phyloP scores from a whole-genome alignment of 2,888 invertebrate genomes.

The Anodontia alba region DNA sequence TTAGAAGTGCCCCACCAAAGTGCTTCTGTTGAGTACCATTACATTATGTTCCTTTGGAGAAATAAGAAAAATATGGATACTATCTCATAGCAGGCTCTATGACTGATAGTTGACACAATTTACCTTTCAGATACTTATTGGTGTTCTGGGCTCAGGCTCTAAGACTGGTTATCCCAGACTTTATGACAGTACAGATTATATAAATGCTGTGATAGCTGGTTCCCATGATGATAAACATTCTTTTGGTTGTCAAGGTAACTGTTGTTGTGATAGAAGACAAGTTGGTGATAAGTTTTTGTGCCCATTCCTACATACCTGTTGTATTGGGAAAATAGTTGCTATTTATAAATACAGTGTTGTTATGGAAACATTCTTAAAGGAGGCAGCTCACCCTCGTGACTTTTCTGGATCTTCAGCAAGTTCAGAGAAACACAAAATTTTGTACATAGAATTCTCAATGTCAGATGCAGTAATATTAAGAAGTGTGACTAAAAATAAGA shows the following conservation, averaged over 20 bases:
- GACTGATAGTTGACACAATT: too few relatives aligned
- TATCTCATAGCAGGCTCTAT: too few relatives aligned
- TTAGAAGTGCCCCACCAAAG: too few relatives aligned
- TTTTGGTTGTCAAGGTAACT: slow-evolving; percentile 32
- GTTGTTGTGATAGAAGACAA: slow-evolving; percentile 34
- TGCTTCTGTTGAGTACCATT: too few relatives aligned
- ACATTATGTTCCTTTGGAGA: too few relatives aligned
- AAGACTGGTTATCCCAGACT: slow-evolving; percentile 50
- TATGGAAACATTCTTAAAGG: slow-evolving; percentile 40
- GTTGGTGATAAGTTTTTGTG: slow-evolving; percentile 46
- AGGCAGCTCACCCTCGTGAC: not conserved
- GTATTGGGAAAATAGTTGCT: slow-evolving; percentile 54
- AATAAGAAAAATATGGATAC: too few relatives aligned
- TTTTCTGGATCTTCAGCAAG: not conserved
- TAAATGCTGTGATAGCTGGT: slow-evolving; percentile 38
- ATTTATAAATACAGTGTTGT: slow-evolving; percentile 42
- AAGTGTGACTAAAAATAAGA: not conserved
- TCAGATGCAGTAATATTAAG: slow-evolving; percentile 25
- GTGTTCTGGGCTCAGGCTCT: slow-evolving; percentile 40
- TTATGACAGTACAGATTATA: slow-evolving; percentile 50
- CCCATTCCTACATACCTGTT: slow-evolving; percentile 51
- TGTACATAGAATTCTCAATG: slow-evolving; percentile 31
- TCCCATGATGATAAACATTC: slow-evolving; percentile 18
- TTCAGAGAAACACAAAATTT: not conserved
- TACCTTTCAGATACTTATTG: slow-evolving; percentile 61